Percentiles rank a stretch among this genome's conserved stretches.
phyloP scores from a whole-genome alignment of 2,113 vertebrate species.

The Notarius lentiginosus region DNA sequence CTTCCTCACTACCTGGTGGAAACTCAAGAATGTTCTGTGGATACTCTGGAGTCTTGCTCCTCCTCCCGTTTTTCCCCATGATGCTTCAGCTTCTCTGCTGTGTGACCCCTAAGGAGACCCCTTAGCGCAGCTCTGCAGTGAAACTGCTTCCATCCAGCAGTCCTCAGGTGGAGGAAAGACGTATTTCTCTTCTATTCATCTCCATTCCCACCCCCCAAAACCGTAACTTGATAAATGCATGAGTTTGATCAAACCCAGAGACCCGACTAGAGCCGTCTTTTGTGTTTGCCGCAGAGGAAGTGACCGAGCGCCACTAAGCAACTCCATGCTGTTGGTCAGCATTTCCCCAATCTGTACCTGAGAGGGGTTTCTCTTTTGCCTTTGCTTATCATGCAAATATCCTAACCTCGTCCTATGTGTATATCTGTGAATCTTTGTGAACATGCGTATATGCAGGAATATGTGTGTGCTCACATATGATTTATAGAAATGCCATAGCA shows the following conservation, averaged over 20 bases:
- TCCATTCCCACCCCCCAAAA: not conserved
- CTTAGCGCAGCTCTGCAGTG: not conserved
- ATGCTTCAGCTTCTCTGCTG: constrained; percentile 32
- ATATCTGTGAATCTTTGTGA: constrained; percentile 61
- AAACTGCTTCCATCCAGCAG: constrained; percentile 31
- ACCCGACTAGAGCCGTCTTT: constrained; percentile 54
- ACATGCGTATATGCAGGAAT: constrained; percentile 68
- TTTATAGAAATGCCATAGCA: constrained; percentile 63
- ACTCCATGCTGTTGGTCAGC: constrained; percentile 59
- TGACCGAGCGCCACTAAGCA: constrained; percentile 50
- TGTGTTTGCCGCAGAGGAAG: constrained; percentile 61
- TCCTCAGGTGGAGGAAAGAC: constrained; percentile 34
- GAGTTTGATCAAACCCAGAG: constrained; percentile 59
- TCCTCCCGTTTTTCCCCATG: constrained; percentile 1
- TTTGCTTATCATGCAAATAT: constrained; percentile 67
- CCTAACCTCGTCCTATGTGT: constrained; percentile 64
- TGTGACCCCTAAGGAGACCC: not conserved
- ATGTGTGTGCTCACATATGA: constrained; percentile 65
- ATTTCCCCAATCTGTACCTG: constrained; percentile 61
- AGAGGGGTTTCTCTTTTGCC: constrained; percentile 62
- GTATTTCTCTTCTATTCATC: constrained; percentile 11
- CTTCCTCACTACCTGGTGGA: constrained; percentile 13
- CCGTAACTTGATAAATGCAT: constrained; percentile 52
- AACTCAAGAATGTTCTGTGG: constrained; percentile 15
- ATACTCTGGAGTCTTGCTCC: constrained; percentile 23